Base-by-base conservation (phyloP, 1,140 invertebrate genomes). In the Homarus americanus region DNA sequence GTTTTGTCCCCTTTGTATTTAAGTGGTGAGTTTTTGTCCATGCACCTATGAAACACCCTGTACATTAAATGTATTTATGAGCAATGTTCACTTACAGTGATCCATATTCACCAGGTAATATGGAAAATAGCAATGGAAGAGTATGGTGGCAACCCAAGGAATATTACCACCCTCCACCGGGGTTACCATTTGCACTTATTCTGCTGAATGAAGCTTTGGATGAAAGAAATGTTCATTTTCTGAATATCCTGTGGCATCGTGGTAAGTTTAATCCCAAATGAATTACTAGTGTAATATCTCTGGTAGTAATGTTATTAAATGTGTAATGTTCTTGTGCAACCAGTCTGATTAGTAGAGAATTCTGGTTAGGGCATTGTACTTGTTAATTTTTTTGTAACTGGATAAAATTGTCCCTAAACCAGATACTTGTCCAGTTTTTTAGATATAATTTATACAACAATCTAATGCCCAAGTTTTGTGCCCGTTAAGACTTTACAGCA, bases 201-300 rank as follows among this genome's bases (percentile, higher is more conserved):
- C 0, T 87, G 49, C 53, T 87, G 20, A 87, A 87, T 40, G 49
- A 87, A 28, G 72, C 72, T 4, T 17, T 87, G 28, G n/a, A 32
- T 1, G 1, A 76, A 32, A 36, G 44, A 17, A 78, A 87, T 34
- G 17, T 78, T 17, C 32, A 40, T 32, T 40, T 36, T 76, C 73
- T 87, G 44, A 20, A 10, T 28, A 40, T 49, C 17, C 53, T 75
- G 41, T 87, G 84, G 84, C 53, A 36, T 20, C 73, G 63, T 36
- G 84, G 84, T 87, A 76, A 87, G 73, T 69, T 69, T 32, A 32
- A 1, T 69, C 5, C 32, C n/a, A 4, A 7, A 32, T 69, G 28
- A 63, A 0, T 63, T 4, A 20, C 0, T 20, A 63, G 15, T 63
- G 24, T 24, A 32, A 32, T 69, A 1, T 69, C 24, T 32, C 3